Evolutionary conservation across 2,113 vertebrate genomes (phyloP).

Genomic region (Prunella fulvescens): DNA sequence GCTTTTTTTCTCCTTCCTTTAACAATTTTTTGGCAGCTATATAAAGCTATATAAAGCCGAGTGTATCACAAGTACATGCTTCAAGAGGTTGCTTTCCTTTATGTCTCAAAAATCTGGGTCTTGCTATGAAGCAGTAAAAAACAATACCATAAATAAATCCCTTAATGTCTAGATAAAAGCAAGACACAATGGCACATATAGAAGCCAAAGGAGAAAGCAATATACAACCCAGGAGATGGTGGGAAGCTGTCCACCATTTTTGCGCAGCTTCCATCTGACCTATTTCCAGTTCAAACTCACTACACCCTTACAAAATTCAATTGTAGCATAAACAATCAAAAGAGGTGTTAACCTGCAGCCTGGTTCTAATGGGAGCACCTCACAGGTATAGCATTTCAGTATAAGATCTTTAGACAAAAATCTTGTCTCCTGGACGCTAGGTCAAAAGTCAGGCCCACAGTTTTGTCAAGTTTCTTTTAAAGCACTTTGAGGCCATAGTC

Average conservation of each 20-base stretch:
- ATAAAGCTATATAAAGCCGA: not conserved
- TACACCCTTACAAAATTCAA: not conserved
- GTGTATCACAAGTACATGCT: not conserved
- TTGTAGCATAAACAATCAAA: not conserved
- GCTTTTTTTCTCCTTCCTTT: not conserved
- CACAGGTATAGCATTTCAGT: not conserved
- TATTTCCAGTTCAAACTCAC: not conserved
- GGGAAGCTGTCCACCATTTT: not conserved
- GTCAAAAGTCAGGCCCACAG: not conserved
- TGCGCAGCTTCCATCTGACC: not conserved
- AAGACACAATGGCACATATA: not conserved
- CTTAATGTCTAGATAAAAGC: not conserved
- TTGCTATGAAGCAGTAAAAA: not conserved
- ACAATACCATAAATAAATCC: not conserved
- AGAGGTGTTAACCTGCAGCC: not conserved
- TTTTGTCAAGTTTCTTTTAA: not conserved
- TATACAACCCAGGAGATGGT: not conserved
- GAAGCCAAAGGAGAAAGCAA: not conserved
- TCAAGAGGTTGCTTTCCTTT: not conserved
- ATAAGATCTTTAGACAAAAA: not conserved
- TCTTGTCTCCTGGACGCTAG: not conserved
- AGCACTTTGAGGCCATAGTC: not conserved
- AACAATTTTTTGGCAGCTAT: not conserved
- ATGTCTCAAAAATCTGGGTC: not conserved
- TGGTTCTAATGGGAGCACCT: not conserved